phyloP scores from a whole-genome alignment of 2,888 invertebrate species.

The Lagria hirta region DNA sequence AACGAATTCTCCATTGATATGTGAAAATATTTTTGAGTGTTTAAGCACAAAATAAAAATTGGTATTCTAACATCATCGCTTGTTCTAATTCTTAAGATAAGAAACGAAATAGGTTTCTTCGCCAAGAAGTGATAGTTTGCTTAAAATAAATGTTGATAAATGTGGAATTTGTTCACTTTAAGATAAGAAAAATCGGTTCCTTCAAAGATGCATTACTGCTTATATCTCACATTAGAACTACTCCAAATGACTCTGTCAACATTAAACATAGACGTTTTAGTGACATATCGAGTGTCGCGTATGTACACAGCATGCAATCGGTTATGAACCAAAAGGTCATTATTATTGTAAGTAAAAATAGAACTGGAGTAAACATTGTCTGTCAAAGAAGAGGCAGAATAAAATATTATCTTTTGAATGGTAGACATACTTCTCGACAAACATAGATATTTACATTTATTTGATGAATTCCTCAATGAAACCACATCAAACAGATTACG shows the following conservation, averaged over 20 bases:
- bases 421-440: no score
- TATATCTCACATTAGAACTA: neutral
- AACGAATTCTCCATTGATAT: no score
- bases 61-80: no score
- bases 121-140: constrained; percentile 15
- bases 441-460: no score
- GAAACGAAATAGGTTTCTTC: constrained; percentile 16
- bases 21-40: no score
- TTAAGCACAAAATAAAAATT: no score
- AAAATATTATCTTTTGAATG: no score
- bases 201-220: constrained; percentile 7
- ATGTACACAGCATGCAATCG: constrained; percentile 33
- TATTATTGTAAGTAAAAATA: constrained; percentile 23
- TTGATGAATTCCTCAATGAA: no score
- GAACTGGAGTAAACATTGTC: constrained; percentile 20
- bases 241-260: constrained; percentile 17
- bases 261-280: constrained; percentile 37
- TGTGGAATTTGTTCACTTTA: constrained; percentile 9
- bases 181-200: constrained; percentile 9
- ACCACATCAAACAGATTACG: no score
- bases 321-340: constrained; percentile 35
- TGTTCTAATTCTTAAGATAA: constrained; percentile 20
- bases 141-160: constrained; percentile 17
- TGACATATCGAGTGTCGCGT: constrained; percentile 32
- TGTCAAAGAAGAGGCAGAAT: constrained; percentile 9